Conservation (phyloP, 2,888 invertebrate species). For the Schizotus pectinicornis region DNA sequence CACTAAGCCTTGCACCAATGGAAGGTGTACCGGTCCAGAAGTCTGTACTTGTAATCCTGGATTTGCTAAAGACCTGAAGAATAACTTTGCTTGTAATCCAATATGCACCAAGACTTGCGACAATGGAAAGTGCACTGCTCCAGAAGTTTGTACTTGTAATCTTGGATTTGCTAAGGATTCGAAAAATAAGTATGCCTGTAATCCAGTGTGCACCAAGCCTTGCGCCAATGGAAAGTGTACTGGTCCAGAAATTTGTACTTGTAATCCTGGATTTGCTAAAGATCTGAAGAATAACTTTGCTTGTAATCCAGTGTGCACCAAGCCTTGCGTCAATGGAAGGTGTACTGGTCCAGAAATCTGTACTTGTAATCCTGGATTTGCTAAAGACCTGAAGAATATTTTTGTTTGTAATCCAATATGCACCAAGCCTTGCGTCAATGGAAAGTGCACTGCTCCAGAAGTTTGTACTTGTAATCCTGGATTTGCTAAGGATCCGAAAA, state of each 20-base stretch:
- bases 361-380: conserved; percentile 62
- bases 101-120: too few species aligned
- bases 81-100: too few species aligned
- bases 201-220: too few species aligned
- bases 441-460: conserved; percentile 52
- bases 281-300: conserved; percentile 35
- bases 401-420: conserved; percentile 39
- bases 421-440: conserved; percentile 48
- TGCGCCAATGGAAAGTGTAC: conserved; percentile 46
- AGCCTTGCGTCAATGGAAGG: conserved; percentile 45
- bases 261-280: conserved; percentile 5
- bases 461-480: conserved; percentile 50
- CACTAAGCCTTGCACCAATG: conserved; percentile 54
- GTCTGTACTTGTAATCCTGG: conserved; percentile 46
- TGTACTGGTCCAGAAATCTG: conserved; percentile 53
- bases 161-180: too few species aligned
- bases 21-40: conserved; percentile 59
- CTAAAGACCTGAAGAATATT: conserved; percentile 51
- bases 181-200: too few species aligned
- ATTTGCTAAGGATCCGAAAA: conserved; percentile 18
- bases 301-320: conserved; percentile 36
- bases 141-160: too few species aligned
- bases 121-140: too few species aligned
- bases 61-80: too few species aligned
- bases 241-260: conserved; percentile 50